phyloP scores from a whole-genome alignment of 2,113 vertebrate genomes.

The Capreolus pygargus region DNA sequence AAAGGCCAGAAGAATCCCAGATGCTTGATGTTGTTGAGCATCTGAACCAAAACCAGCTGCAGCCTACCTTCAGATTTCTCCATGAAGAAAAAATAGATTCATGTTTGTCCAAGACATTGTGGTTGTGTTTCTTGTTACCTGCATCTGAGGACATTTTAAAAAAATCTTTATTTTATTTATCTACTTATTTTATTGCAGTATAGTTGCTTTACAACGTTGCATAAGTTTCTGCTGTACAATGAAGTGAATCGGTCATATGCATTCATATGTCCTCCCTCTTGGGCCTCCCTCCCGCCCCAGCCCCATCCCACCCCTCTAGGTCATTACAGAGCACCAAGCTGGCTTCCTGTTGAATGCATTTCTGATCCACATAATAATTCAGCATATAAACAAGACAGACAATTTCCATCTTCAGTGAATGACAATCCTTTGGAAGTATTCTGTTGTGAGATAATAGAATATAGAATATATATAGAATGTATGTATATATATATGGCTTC shows the following conservation, averaged over 20 bases:
- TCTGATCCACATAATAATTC: slow-evolving; percentile 5
- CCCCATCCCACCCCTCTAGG: background rate
- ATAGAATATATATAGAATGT: background rate
- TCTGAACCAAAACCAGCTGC: background rate
- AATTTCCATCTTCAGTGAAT: background rate
- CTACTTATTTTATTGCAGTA: background rate
- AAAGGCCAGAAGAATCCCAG: background rate
- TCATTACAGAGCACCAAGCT: background rate
- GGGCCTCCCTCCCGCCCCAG: rapidly evolving
- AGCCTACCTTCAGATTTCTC: background rate
- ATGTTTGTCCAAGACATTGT: background rate
- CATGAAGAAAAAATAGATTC: background rate
- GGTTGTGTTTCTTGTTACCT: background rate
- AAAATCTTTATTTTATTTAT: background rate
- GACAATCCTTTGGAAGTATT: background rate
- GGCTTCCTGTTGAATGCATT: background rate
- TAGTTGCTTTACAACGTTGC: background rate
- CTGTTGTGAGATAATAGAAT: background rate
- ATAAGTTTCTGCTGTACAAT: background rate
- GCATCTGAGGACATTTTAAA: background rate
- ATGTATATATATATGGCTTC: background rate
- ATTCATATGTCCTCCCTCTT: background rate
- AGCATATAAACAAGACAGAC: background rate
- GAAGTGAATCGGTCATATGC: background rate
- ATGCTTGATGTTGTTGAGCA: background rate